Evolutionary conservation across 2,797 vertebrate species (phyloP), one percentile per base, ranked within the genome.

Genomic region (Podargus strigoides): DNA sequence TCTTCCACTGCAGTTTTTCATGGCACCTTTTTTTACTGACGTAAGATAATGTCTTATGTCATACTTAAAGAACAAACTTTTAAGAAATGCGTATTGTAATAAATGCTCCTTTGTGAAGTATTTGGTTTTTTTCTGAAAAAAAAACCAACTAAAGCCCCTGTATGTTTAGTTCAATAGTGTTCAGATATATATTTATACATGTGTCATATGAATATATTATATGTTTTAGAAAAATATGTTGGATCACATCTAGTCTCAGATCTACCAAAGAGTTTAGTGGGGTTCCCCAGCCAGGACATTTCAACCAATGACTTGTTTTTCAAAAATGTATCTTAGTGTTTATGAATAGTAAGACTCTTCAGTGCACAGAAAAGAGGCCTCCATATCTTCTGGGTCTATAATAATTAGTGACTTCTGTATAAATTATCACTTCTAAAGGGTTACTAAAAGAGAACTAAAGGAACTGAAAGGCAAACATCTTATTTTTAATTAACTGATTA

Each of bases 121-220:
- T 79, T 85, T 90, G 22, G n/a, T 76, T 93, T 49, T 64, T 93
- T 88, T 87, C 56, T 63, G 69, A 69, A 70, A 67, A 30, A 52
- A 67, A 94, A 49, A 53, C 4, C 32, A 76, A 14, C 69, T 76
- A 89, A 94, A 92, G 5, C 1, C 12, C 64, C 7, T 32, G 4
- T 66, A 46, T 86, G 44, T 88, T 89, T 52, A 82, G 17, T 46
- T 27, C 19, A 95, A 59, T 22, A 30, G 46, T 93, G 86, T 42
- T 74, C 91, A 32, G 83, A 63, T 12, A 32, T 30, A 14, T 32
- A 36, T 39, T 47, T 12, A 27, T 14, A 6, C 2, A 0, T 49
- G 12, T 39, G 10, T 39, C 19, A 20, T 34, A 55, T 14, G 9
- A 53, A 39, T 37, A 37, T 19, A 23, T 2, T 8, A 17, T 18